phyloP scores from a whole-genome alignment of 1,140 invertebrate genomes.

The Ceratina japonica region DNA sequence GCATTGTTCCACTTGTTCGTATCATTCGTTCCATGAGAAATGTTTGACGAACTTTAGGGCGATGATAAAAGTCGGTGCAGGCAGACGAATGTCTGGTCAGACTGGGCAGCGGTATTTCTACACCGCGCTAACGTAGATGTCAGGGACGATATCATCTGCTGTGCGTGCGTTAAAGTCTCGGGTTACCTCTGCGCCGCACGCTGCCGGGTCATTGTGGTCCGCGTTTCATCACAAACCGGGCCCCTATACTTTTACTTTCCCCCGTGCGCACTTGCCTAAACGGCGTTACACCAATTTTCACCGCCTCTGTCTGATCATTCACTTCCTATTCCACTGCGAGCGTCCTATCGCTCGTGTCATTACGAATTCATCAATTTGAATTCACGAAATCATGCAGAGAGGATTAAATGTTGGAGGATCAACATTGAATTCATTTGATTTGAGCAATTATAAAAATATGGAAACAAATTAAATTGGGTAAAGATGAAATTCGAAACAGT shows the following conservation, averaged over 20 bases:
- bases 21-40: neutral
- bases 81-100: neutral
- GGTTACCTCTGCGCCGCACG: slow-evolving; percentile 69
- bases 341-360: too few relatives aligned
- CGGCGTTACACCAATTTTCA: slow-evolving; percentile 10
- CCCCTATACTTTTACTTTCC: slow-evolving; percentile 60
- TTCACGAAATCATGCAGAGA: too few relatives aligned
- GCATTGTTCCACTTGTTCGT: neutral
- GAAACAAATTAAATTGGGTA: too few relatives aligned
- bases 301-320: slow-evolving; percentile 7
- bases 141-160: slow-evolving; percentile 71
- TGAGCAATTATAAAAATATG: too few relatives aligned
- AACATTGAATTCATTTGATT: too few relatives aligned
- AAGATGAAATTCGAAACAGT: too few relatives aligned
- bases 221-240: slow-evolving; percentile 67
- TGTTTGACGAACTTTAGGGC: slow-evolving; percentile 12
- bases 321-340: neutral
- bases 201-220: slow-evolving; percentile 64
- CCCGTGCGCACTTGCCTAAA: slow-evolving; percentile 40
- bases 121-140: slow-evolving; percentile 74
- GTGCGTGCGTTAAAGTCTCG: slow-evolving; percentile 67
- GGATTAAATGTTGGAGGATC: too few relatives aligned
- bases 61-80: slow-evolving; percentile 59
- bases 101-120: slow-evolving; percentile 54
- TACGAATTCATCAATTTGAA: too few relatives aligned